Percentiles rank a stretch among this genome's conserved stretches.
Evolutionary conservation across 2,888 invertebrate species (phyloP).

Genomic region (Xanthia togata): DNA sequence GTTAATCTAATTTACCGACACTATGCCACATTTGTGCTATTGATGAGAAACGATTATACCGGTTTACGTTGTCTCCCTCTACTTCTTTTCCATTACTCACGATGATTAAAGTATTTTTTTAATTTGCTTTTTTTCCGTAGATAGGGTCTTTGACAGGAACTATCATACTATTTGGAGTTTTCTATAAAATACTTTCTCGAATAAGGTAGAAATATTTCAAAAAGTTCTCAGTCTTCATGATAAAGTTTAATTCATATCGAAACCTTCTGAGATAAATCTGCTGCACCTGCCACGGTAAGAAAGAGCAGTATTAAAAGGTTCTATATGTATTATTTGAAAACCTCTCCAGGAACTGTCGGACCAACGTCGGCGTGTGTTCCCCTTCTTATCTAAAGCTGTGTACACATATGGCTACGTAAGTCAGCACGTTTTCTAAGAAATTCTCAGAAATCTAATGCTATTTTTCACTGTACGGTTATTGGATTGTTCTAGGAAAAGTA

Average conservation of each 20-base stretch:
- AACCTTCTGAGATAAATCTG: constrained; percentile 63
- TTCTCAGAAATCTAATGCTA: background rate
- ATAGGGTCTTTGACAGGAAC: background rate
- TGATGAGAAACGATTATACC: background rate
- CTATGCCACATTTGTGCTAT: background rate
- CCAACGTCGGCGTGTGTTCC: constrained; percentile 50
- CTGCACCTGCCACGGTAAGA: constrained; percentile 64
- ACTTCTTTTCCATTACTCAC: too few relatives aligned
- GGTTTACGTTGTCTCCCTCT: too few relatives aligned
- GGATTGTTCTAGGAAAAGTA: background rate
- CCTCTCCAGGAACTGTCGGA: constrained; percentile 62
- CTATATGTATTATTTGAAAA: constrained; percentile 71
- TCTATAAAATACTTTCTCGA: background rate
- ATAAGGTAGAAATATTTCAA: constrained; percentile 7
- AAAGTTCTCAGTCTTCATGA: background rate
- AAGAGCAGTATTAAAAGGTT: constrained; percentile 70
- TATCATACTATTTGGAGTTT: background rate
- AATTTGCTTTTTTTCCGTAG: background rate
- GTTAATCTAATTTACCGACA: too few relatives aligned
- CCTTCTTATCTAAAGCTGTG: constrained; percentile 52
- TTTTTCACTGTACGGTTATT: background rate
- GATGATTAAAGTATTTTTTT: background rate
- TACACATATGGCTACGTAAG: constrained; percentile 40
- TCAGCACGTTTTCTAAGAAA: constrained; percentile 24
- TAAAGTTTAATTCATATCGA: constrained; percentile 48